A percentile compares a stretch with the other conserved stretches of the same genome.
These are phyloP conservation scores for Hemicentrotus pulcherrimus DNA, from an alignment of 35 echinoderm and acorn worm genomes.

Conservation along the genomic window DNA sequence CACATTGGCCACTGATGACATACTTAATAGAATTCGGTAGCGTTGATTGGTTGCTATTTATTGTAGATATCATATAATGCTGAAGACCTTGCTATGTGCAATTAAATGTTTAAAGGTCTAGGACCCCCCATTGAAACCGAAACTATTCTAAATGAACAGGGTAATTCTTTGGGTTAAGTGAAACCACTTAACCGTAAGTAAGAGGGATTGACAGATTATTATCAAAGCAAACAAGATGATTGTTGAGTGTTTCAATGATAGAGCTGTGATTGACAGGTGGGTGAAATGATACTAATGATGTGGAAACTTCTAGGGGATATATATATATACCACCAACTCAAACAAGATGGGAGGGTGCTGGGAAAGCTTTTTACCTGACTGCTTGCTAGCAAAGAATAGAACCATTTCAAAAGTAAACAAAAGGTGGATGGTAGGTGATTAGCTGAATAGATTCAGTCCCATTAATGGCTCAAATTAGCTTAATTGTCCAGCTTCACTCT, in stretches of 20 bases:
- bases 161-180: background rate
- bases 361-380: constrained; percentile 24
- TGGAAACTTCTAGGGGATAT: constrained; percentile 17
- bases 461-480: background rate
- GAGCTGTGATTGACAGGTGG: background rate
- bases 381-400: background rate
- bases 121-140: background rate
- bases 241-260: background rate
- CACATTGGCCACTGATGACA: background rate
- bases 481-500: background rate
- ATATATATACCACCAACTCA: background rate
- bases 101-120: background rate
- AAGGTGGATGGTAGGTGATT: background rate
- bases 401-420: background rate
- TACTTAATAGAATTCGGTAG: background rate
- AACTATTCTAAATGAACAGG: background rate
- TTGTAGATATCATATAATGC: background rate
- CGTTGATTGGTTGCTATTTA: background rate
- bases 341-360: background rate
- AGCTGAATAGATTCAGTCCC: background rate
- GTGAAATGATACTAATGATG: background rate
- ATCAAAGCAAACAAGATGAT: constrained; percentile 35
- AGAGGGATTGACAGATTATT: constrained; percentile 39
- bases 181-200: constrained; percentile 2
- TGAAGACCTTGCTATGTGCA: background rate